phyloP scores from a whole-genome alignment of 1,140 invertebrate genomes.

The Drosophila sp. region DNA sequence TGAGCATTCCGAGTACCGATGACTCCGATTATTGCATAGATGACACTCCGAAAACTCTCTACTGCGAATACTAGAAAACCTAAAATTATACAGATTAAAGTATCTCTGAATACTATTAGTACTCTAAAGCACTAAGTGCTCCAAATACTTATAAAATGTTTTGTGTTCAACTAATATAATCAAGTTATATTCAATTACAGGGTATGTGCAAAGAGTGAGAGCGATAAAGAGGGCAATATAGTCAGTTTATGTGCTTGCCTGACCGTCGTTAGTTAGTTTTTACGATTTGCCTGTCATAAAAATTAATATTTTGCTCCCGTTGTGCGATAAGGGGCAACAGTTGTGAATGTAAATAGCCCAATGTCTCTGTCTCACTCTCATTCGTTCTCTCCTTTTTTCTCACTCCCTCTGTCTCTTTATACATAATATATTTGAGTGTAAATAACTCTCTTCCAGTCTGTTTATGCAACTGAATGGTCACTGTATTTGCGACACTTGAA shows the following conservation, averaged over 20 bases:
- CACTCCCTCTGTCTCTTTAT: neutral
- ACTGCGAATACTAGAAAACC: neutral
- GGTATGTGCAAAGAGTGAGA: neutral
- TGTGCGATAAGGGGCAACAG: constrained; percentile 33
- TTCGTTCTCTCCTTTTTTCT: neutral
- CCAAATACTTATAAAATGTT: too few relatives aligned
- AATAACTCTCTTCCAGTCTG: too few relatives aligned
- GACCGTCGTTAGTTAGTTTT: constrained; percentile 65
- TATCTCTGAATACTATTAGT: too few relatives aligned
- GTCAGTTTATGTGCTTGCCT: constrained; percentile 48
- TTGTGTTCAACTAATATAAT: too few relatives aligned
- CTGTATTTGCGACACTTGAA: constrained; percentile 1
- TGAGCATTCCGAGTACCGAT: neutral
- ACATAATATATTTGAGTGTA: too few relatives aligned
- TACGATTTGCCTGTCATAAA: constrained; percentile 57
- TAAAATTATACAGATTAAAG: too few relatives aligned
- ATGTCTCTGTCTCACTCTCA: neutral
- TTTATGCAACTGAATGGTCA: neutral
- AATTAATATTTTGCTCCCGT: constrained; percentile 45
- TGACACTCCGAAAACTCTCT: neutral
- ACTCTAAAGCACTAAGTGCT: too few relatives aligned
- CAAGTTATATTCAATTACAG: neutral
- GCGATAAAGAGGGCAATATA: neutral
- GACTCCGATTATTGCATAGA: neutral
- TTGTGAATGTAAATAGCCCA: constrained; percentile 27